Base-by-base conservation (phyloP, 1,140 invertebrate species). In the Drosophila arizonae region DNA sequence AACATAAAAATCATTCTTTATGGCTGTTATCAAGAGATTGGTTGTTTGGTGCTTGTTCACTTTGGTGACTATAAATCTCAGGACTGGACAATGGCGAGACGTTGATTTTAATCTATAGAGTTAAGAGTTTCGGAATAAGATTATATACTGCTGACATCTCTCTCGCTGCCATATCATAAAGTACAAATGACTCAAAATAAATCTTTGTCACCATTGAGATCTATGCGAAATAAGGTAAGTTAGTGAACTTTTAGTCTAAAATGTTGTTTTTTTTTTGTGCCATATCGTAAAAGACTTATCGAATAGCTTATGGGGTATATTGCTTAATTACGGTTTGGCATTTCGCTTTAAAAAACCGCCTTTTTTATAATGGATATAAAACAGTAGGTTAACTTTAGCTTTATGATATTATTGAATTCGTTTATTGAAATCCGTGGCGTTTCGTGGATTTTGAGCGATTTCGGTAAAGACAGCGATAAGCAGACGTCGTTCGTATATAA, bases 311-410 rank as follows among this genome's bases (percentile, higher is more conserved):
- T 63, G 6, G 57, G 52, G 60, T 50, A 30, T 68, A 73, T 60
- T 30, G 50, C 15, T 43, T 62, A 62, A 69, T 75, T 15, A 65
- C 26, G 4, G 54, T 39, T 56, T 24, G 67, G 58, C 46, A 76
- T 68, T 73, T 67, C 57, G 45, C 62, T 51, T 76, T 57, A 61
- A 45, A 72, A 78, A 48, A 81, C 73, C 66, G 54, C 24, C 45
- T 4, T 56, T 21, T 78, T 81, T 81, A 81, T 81, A 58, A 74
- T 62, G 68, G 57, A 77, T 77, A 79, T 77, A 60, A 77, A 77
- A 67, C 41, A 46, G 45, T 36, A 28, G 55, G n/a, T 5, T 48
- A 66, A 28, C 36, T 66, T 65, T 60, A 78, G 67, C 48, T 76
- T 71, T 58, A 75, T 71, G 65, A 76, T 76, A 62, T 75, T 54